Evolutionary conservation across 2,113 vertebrate genomes (phyloP).

Genomic region (Sylvicapra grimmia): DNA sequence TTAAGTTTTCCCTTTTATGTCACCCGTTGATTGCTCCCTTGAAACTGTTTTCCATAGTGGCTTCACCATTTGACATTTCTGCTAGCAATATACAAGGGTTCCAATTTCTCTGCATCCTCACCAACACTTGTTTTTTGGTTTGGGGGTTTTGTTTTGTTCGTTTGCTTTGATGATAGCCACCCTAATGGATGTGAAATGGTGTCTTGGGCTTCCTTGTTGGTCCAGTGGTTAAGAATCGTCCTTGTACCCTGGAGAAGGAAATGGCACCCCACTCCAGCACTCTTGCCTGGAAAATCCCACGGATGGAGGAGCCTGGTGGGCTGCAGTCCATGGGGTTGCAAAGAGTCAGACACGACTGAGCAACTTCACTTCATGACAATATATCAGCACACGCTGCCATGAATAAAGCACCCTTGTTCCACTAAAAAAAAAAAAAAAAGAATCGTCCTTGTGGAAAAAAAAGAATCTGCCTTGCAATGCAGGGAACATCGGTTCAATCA

Average conservation of each 20-base stretch:
- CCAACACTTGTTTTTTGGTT: not conserved
- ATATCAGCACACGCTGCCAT: too few relatives aligned
- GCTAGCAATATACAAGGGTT: not conserved
- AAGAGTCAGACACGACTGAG: too few relatives aligned
- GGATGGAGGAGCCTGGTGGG: too few relatives aligned
- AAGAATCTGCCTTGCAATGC: not conserved
- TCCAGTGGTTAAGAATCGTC: not conserved
- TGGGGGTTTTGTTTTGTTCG: not conserved
- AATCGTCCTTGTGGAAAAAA: not conserved
- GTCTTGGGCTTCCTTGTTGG: not conserved
- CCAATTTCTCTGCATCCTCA: not conserved
- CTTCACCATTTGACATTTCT: not conserved
- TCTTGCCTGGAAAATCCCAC: too few relatives aligned
- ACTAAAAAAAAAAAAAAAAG: too few relatives aligned
- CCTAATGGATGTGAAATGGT: not conserved
- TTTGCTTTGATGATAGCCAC: not conserved
- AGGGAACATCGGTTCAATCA: not conserved
- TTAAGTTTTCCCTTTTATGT: not conserved
- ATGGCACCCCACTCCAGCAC: too few relatives aligned
- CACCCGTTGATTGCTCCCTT: not conserved
- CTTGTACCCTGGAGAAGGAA: too few relatives aligned
- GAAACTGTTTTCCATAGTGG: not conserved
- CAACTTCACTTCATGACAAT: too few relatives aligned
- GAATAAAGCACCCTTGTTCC: too few relatives aligned
- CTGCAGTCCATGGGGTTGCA: too few relatives aligned